A percentile compares a stretch with the other conserved stretches of the same genome.
phyloP scores from a whole-genome alignment of 2,113 vertebrate genomes.

The Alethe diademata region DNA sequence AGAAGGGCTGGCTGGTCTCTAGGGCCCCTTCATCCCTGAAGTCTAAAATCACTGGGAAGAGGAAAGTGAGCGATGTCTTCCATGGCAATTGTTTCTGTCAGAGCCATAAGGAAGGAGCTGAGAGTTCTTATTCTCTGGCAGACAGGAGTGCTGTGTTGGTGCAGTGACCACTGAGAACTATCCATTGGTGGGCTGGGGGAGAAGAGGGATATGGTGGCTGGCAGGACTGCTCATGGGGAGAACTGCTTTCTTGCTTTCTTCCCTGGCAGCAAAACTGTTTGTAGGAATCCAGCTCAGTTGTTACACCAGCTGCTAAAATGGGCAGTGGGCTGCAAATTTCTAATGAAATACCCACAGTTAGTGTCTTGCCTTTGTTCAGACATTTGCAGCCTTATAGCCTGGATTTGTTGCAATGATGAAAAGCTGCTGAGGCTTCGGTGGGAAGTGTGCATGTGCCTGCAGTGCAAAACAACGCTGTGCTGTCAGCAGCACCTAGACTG shows the following conservation, averaged over 20 bases:
- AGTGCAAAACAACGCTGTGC: not conserved
- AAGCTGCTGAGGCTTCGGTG: not conserved
- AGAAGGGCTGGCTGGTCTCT: not conserved
- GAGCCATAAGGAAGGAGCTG: not conserved
- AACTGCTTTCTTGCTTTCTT: not conserved
- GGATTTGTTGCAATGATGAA: not conserved
- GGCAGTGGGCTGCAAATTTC: not conserved
- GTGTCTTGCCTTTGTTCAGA: not conserved
- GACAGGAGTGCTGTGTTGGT: not conserved
- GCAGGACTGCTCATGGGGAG: not conserved
- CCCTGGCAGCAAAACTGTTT: not conserved
- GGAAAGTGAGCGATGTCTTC: accelerated
- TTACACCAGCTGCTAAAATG: not conserved
- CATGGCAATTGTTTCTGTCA: not conserved
- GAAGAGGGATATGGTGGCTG: not conserved
- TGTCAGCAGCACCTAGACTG: not conserved
- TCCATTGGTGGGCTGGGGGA: not conserved
- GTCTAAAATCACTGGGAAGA: not conserved
- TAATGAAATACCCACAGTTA: not conserved
- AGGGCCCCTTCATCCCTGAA: not conserved
- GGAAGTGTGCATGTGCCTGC: not conserved
- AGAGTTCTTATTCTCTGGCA: not conserved
- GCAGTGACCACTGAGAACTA: not conserved
- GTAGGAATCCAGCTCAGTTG: not conserved
- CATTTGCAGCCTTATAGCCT: not conserved